These are phyloP conservation scores for Brachyistius frenatus DNA, from an alignment of 2,113 vertebrate species.

Conservation along the genomic window DNA sequence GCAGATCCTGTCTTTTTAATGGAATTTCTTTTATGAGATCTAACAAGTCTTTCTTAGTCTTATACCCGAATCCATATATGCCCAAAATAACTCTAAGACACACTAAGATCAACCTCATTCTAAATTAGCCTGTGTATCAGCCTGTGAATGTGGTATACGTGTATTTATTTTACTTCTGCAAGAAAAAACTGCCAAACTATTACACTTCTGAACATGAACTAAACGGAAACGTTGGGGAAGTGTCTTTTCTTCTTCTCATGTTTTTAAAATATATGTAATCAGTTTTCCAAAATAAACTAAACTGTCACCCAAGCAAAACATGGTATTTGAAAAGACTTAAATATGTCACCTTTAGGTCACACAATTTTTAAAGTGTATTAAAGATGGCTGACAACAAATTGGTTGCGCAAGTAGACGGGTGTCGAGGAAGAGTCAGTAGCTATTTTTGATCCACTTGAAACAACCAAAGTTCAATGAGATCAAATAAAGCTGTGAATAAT, in stretches of 20 bases:
- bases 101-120: conserved; percentile 6
- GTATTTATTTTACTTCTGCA: background rate
- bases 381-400: background rate
- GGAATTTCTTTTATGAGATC: background rate
- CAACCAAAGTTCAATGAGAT: background rate
- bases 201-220: background rate
- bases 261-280: too few species aligned
- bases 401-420: background rate
- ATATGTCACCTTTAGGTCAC: conserved; percentile 4
- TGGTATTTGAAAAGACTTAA: conserved; percentile 25
- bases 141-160: background rate
- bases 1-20: conserved; percentile 5
- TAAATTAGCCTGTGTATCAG: conserved; percentile 19
- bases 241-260: too few species aligned
- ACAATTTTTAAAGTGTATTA: background rate
- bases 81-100: conserved; percentile 10
- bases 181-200: background rate
- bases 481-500: conserved; percentile 23
- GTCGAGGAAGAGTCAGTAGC: background rate
- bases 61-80: background rate
- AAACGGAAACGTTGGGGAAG: too few species aligned
- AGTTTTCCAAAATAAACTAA: conserved; percentile 15
- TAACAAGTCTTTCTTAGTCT: background rate
- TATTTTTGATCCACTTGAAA: conserved; percentile 16
- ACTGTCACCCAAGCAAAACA: background rate